Conservation (phyloP, 2,888 invertebrate genomes). For the Pseudoips prasinana region DNA sequence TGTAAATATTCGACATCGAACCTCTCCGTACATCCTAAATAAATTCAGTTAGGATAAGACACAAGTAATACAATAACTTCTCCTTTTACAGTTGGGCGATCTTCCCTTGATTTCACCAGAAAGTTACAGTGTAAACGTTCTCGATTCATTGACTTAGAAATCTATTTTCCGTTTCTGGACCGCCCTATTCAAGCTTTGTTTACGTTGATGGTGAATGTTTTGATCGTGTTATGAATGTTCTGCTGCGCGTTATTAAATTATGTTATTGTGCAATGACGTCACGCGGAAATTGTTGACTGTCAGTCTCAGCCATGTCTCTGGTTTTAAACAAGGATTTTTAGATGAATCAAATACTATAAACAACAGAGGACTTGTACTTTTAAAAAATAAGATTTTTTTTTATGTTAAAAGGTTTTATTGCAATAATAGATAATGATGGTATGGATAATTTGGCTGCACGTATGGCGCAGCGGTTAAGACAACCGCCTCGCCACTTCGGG, state of each 20-base stretch:
- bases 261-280: slow-evolving; percentile 11
- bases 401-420: too few species aligned
- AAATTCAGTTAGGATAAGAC: slow-evolving; percentile 42
- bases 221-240: slow-evolving; percentile 17
- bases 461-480: too few species aligned
- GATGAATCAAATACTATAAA: too few species aligned
- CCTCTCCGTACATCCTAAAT: slow-evolving; percentile 18
- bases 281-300: too few species aligned
- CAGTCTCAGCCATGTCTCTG: too few species aligned
- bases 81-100: slow-evolving; percentile 59
- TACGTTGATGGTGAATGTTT: slow-evolving; percentile 24
- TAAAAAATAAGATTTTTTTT: too few species aligned
- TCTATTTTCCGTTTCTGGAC: slow-evolving; percentile 59
- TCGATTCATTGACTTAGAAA: slow-evolving; percentile 70
- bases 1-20: slow-evolving; percentile 10
- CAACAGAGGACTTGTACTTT: too few species aligned
- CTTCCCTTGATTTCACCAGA: slow-evolving; percentile 55
- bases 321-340: too few species aligned
- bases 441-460: too few species aligned
- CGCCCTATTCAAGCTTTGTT: slow-evolving; percentile 36
- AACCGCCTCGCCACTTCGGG: too few species aligned
- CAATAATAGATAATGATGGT: too few species aligned
- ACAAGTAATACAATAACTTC: slow-evolving; percentile 53
- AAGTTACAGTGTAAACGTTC: slow-evolving; percentile 58
- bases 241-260: slow-evolving; percentile 23